Base-by-base conservation (phyloP, 2,888 invertebrate genomes). In the Phortica magna region DNA sequence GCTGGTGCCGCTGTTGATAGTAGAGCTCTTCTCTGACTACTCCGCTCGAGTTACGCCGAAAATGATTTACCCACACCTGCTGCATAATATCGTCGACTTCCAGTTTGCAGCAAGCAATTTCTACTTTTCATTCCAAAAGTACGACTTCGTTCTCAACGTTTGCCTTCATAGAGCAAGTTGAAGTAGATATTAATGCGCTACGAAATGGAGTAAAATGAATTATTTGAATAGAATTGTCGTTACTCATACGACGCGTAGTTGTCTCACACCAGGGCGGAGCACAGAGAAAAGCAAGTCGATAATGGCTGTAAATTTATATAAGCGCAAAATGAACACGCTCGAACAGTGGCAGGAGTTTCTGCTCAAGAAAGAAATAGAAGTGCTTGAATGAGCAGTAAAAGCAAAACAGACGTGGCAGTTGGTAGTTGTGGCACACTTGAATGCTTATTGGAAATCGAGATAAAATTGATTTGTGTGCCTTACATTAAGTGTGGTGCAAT, bases 131-230 rank as follows among this genome's bases (percentile, higher is more conserved):
- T 14, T 14, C 14, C 42, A 67, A 7, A n/a, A 12, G n/a, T 14
- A 55, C n/a, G 5, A n/a, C 7, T 55, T n/a, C 55, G 14, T 7
- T 55, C 2, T 7, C 55, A 87, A 83, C 85, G 83, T 84, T 85
- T 84, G 85, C 84, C 85, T 84, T 87, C 83, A 82, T 84, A 84
- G 81, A 41, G 41, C 4, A 41, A 65, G 41, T 39, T 65, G 65
- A 65, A 68, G 68, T 68, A 84, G 87, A 88, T 88, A 87, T 88
- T 86, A 88, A 88, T 89, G 89, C 83, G 76, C 81, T 83, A 80
- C 84, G 84, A 87, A 87, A 88, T 87, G 88, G 85, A 87, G 84
- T 87, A 83, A 89, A 88, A 89, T 89, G 88, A 89, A 85, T 89
- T 89, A 89, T 89, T 89, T 83, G 89, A 88, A 89, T 88, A 82